These are phyloP conservation scores for Anodontia alba DNA, from an alignment of 2,888 invertebrate species.

Conservation along the genomic window DNA sequence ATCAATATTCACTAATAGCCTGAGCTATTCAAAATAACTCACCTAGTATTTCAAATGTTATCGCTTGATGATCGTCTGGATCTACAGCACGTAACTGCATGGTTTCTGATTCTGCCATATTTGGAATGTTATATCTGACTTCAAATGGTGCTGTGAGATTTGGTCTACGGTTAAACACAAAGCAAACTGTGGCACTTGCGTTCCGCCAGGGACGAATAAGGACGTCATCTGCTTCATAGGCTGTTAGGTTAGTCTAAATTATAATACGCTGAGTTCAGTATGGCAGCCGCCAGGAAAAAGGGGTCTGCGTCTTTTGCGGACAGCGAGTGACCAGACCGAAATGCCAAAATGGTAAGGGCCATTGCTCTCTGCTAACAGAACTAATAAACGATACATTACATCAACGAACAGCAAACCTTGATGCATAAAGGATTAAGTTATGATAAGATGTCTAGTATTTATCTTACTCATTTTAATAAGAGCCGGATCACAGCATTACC, in stretches of 20 bases:
- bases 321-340: no score
- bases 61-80: constrained; percentile 12
- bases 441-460: no score
- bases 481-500: no score
- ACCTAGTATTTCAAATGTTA: not conserved
- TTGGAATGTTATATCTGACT: constrained; percentile 28
- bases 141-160: not conserved
- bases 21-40: no score
- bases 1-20: no score
- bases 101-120: constrained; percentile 21
- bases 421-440: no score
- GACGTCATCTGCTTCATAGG: constrained; percentile 31
- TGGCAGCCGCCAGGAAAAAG: not conserved
- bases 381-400: no score
- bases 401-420: no score
- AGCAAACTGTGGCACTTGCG: constrained; percentile 39
- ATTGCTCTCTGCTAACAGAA: no score
- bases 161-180: constrained; percentile 39
- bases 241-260: constrained; percentile 21
- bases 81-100: constrained; percentile 6
- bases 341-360: no score
- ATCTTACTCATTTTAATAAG: no score
- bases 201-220: constrained; percentile 32
- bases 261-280: not conserved
- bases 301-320: no score